These are phyloP conservation scores for Nyctalus aviator DNA, from an alignment of 2,797 vertebrate species.

Conservation along the genomic window DNA sequence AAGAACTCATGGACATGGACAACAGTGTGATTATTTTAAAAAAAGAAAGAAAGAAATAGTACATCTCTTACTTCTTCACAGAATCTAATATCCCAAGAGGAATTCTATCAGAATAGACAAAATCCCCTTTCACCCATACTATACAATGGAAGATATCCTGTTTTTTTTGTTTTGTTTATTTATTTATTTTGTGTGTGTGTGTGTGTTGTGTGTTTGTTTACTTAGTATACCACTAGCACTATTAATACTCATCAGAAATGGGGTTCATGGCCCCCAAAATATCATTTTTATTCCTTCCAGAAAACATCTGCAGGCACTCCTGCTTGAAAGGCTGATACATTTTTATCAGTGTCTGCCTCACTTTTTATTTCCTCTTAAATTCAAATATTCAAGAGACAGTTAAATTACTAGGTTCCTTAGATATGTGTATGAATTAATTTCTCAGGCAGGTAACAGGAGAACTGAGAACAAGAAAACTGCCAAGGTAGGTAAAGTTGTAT, in stretches of 20 bases:
- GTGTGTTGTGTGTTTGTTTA: no score
- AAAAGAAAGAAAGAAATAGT: not conserved
- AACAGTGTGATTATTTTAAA: no score
- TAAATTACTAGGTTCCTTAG: conserved; percentile 43
- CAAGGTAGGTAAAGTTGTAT: not conserved
- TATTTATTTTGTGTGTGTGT: no score
- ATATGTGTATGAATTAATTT: conserved; percentile 13
- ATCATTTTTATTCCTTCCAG: not conserved
- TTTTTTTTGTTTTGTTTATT: no score
- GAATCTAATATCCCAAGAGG: not conserved
- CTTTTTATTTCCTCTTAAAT: conserved; percentile 52
- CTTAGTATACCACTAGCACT: not conserved
- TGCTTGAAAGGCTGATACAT: not conserved
- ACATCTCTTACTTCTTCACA: not conserved
- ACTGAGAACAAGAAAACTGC: conserved; percentile 28
- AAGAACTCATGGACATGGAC: no score
- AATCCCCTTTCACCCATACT: not conserved
- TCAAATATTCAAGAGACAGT: conserved; percentile 8
- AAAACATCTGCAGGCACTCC: not conserved
- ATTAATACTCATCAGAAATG: not conserved
- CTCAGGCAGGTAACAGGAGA: not conserved
- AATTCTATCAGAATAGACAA: not conserved
- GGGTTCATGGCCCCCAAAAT: not conserved
- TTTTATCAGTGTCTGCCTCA: conserved; percentile 2
- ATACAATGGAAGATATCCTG: not conserved